Evolutionary conservation across 2,113 vertebrate species (phyloP).

Genomic region (Dendropsophus ebraccatus): DNA sequence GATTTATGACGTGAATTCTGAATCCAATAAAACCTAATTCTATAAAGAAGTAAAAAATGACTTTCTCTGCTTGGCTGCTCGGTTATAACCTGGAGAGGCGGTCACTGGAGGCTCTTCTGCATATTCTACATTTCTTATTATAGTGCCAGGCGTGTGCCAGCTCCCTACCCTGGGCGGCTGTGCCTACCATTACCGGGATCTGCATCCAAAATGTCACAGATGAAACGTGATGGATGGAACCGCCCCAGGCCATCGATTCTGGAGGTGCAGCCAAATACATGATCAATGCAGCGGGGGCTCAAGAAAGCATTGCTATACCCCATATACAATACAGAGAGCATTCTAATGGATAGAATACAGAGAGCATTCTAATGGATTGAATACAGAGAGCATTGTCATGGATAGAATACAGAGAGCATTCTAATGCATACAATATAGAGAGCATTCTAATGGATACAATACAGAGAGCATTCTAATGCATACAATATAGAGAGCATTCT

Average conservation of each 20-base stretch:
- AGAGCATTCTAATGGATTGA: too few species aligned
- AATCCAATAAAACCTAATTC: background rate
- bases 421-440: too few species aligned
- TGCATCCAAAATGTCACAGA: too few species aligned
- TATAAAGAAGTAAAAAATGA: too few species aligned
- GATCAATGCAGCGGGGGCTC: background rate
- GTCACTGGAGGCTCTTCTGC: background rate
- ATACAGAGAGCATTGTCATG: too few species aligned
- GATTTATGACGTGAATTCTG: background rate
- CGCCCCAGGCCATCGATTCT: background rate
- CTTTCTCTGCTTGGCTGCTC: background rate
- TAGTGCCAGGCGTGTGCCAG: background rate
- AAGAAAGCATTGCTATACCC: background rate
- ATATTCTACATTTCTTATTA: background rate
- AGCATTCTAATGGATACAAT: too few species aligned
- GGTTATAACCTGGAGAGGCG: background rate
- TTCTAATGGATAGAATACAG: background rate
- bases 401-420: too few species aligned
- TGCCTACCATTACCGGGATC: background rate
- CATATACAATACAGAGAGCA: background rate
- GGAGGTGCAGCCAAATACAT: background rate
- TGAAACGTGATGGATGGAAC: too few species aligned
- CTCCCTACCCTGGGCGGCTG: background rate
- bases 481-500: too few species aligned
- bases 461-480: too few species aligned